Percentiles rank a stretch among this genome's conserved stretches.
These are phyloP conservation scores for Melanostoma scalare DNA, from an alignment of 2,888 invertebrate genomes.

Conservation along the genomic window DNA sequence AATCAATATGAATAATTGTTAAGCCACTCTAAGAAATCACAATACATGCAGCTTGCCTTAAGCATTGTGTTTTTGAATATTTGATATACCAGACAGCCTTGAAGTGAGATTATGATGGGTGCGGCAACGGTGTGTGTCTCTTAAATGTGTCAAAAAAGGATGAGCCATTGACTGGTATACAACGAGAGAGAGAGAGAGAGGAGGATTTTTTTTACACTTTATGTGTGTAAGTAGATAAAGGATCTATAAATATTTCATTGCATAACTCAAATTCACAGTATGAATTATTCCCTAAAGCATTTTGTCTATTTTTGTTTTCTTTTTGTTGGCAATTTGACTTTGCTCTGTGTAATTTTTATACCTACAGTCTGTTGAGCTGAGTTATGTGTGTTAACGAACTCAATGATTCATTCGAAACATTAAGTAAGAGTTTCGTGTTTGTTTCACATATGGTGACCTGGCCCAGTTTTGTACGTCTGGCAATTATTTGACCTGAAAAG, in stretches of 20 bases:
- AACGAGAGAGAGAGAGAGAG: neutral
- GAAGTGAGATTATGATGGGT: neutral
- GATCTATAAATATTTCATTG: neutral
- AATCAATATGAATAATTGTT: too few relatives aligned
- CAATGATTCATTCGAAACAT: neutral
- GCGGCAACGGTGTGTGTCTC: neutral
- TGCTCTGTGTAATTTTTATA: neutral
- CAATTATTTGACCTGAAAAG: neutral
- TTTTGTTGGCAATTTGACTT: neutral
- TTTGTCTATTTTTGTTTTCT: neutral
- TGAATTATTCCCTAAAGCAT: neutral
- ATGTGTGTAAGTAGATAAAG: neutral
- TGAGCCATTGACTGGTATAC: neutral
- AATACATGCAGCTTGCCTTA: neutral
- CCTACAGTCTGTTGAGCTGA: constrained; percentile 1
- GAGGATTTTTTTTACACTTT: neutral
- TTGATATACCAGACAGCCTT: neutral
- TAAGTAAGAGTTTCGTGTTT: neutral
- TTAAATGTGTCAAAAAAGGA: neutral
- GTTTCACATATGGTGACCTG: neutral
- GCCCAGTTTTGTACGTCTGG: neutral
- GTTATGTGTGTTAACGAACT: neutral
- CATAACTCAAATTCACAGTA: neutral
- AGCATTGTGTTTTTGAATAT: neutral
- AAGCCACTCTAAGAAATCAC: too few relatives aligned